Evolutionary conservation across 1,140 invertebrate species (phyloP), one percentile per base, ranked within the genome.

Genomic region (Bombus waltoni): DNA sequence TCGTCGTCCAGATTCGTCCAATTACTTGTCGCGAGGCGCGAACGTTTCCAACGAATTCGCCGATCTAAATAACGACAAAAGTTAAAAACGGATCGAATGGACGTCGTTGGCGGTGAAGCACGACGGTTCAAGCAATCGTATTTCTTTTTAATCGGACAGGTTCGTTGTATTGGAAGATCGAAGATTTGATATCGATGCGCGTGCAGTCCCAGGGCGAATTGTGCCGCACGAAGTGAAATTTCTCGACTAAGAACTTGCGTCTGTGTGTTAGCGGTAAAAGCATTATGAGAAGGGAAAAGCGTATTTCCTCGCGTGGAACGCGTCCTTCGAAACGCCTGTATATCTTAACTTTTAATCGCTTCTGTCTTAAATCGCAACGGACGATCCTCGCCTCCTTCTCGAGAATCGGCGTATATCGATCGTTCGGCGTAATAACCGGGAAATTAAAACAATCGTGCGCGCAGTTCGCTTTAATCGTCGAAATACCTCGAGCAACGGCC

Each of bases 401-500:
- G 15, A 40, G 35, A 75, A 75, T 10, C n/a, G 4, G 1, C 72
- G 22, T 18, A n/a, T 71, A 71, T 71, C 38, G 70, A 71, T 71
- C 18, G 9, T 70, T 25, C 18, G 18, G 38, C 38, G 28, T 42
- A 42, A 73, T 15, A 28, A 76, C 15, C 47, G 22, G 3, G 1
- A 38, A 38, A 32, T 11, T 25, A 3, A 35, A 35, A 25, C 10
- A 42, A 77, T 77, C 57, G 57, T 77, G 38, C 38, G 57, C 57
- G 38, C 47, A 53, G 18, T 75, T 35, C n/a, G 35, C 25, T 76
- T 62, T 35, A 28, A 57, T 77, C 75, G 15, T 77, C 76, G 76
- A 72, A 62, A 80, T 80, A 84, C 76, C 77, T 85, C 83, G 76
- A 80, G 57, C 68, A 80, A 62, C 57, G 76, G 76, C 57, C 38